These are phyloP conservation scores for Bostrychus sinensis DNA, from an alignment of 2,113 vertebrate species.

Conservation along the genomic window DNA sequence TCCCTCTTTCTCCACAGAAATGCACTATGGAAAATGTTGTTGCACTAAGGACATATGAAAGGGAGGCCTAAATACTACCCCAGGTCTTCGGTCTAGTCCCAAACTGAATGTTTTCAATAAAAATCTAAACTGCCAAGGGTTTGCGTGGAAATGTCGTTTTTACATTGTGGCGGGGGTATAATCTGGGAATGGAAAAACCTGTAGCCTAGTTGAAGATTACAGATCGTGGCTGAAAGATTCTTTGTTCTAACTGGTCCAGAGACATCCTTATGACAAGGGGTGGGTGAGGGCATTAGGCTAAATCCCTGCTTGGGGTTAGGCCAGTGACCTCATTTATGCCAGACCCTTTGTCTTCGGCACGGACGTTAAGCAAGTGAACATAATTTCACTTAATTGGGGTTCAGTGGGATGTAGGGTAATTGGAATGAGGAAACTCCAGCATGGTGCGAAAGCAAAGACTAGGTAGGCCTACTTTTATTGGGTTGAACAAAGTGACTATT, in stretches of 20 bases:
- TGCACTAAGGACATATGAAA: slow-evolving; percentile 85
- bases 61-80: slow-evolving; percentile 67
- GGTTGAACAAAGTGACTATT: not conserved
- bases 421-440: slow-evolving; percentile 8
- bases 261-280: slow-evolving; percentile 27
- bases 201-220: not conserved
- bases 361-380: slow-evolving; percentile 40
- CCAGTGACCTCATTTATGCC: slow-evolving; percentile 32
- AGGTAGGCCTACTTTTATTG: not conserved
- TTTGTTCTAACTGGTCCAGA: slow-evolving; percentile 40
- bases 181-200: not conserved
- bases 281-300: slow-evolving; percentile 29
- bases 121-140: slow-evolving; percentile 2
- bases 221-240: slow-evolving; percentile 17
- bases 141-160: not conserved
- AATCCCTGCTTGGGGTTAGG: slow-evolving; percentile 53
- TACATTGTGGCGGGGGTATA: not conserved
- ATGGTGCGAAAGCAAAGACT: slow-evolving; percentile 19
- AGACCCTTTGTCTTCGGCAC: slow-evolving; percentile 32
- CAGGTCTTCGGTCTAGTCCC: not conserved
- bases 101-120: slow-evolving; percentile 45
- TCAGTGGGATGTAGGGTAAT: slow-evolving; percentile 17
- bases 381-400: slow-evolving; percentile 55
- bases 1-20: slow-evolving; percentile 82
- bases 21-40: slow-evolving; percentile 84